A percentile compares a stretch with the other conserved stretches of the same genome.
Conservation (phyloP, 2,113 vertebrate species). For the Seriola quinqueradiata region DNA sequence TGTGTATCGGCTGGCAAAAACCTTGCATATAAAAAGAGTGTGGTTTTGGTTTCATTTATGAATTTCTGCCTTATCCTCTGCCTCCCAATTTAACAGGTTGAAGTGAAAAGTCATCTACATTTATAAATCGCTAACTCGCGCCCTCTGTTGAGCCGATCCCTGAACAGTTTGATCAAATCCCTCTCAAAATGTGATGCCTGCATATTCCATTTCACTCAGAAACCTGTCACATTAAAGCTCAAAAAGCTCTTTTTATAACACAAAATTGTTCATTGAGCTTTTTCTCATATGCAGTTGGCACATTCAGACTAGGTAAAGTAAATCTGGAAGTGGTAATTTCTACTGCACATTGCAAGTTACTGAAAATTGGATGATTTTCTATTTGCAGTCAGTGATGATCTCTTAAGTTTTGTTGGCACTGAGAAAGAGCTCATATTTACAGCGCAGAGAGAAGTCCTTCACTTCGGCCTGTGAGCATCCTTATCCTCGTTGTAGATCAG, state of each 20-base stretch:
- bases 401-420: not conserved
- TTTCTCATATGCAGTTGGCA: not conserved
- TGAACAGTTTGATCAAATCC: not conserved
- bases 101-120: not conserved
- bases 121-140: not conserved
- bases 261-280: not conserved
- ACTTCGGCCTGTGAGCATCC: not conserved
- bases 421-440: conserved; percentile 7
- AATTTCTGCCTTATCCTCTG: not conserved
- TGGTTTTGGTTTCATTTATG: not conserved
- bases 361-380: not conserved
- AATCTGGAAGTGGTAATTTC: not conserved
- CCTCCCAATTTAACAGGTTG: not conserved
- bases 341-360: not conserved
- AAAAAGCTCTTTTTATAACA: not conserved
- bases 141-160: not conserved
- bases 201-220: not conserved
- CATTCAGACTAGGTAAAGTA: not conserved
- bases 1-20: not conserved
- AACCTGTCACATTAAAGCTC: not conserved
- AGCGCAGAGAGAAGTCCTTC: conserved; percentile 9
- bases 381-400: conserved; percentile 20
- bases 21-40: not conserved
- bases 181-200: not conserved
- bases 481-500: not conserved